phyloP scores from a whole-genome alignment of 2,888 invertebrate species.

The Andrena flavipes region DNA sequence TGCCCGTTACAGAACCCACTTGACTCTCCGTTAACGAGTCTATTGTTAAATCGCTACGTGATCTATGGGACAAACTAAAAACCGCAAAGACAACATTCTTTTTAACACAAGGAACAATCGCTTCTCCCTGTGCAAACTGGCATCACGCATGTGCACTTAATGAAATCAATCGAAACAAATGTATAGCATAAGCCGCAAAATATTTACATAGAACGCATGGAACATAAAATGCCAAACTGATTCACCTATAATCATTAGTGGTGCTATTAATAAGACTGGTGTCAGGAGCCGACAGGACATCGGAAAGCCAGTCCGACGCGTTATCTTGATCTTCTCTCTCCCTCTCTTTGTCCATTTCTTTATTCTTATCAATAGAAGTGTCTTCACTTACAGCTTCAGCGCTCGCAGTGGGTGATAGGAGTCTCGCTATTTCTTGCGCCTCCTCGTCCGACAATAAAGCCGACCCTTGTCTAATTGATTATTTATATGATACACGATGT shows the following conservation, averaged over 20 bases:
- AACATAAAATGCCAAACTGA: slow-evolving; percentile 65
- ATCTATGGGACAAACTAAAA: slow-evolving; percentile 81
- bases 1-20: slow-evolving; percentile 82
- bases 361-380: slow-evolving; percentile 82
- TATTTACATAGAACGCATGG: slow-evolving; percentile 50
- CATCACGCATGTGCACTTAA: slow-evolving; percentile 30
- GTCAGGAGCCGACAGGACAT: slow-evolving; percentile 87
- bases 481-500: slow-evolving; percentile 61
- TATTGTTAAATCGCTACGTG: slow-evolving; percentile 83
- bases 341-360: slow-evolving; percentile 86
- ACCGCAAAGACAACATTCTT: slow-evolving; percentile 6
- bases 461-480: slow-evolving; percentile 88
- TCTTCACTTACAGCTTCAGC: slow-evolving; percentile 72
- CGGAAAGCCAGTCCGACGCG: slow-evolving; percentile 86
- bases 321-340: slow-evolving; percentile 83
- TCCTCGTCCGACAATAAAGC: slow-evolving; percentile 94
- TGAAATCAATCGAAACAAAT: slow-evolving; percentile 45
- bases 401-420: slow-evolving; percentile 87
- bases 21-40: slow-evolving; percentile 84
- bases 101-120: neutral
- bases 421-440: slow-evolving; percentile 94
- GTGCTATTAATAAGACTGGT: slow-evolving; percentile 82
- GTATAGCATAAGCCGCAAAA: slow-evolving; percentile 63
- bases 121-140: neutral
- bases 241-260: slow-evolving; percentile 83